Evolutionary conservation across 2,113 vertebrate genomes (phyloP).

Genomic region (Pelecanoides urinatrix): DNA sequence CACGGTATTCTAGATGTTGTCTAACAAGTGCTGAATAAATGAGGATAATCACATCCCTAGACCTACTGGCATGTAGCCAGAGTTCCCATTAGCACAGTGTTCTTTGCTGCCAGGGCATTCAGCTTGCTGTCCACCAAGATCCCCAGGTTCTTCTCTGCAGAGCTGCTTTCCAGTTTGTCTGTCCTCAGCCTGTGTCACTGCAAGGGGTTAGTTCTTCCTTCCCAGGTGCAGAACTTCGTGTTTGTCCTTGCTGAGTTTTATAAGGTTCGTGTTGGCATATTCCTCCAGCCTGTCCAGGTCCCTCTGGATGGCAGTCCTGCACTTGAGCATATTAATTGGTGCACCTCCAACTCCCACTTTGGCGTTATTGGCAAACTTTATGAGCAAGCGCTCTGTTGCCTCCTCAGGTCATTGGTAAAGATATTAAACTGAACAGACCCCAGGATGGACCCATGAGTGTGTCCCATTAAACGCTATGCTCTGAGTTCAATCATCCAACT

Average conservation of each 20-base stretch:
- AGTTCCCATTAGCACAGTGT: not conserved
- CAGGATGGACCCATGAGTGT: not conserved
- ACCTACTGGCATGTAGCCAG: not conserved
- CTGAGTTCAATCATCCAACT: not conserved
- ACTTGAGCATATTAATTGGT: not conserved
- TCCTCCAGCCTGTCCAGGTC: not conserved
- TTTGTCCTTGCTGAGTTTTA: not conserved
- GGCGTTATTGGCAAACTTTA: not conserved
- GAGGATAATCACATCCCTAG: not conserved
- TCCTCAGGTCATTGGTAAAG: not conserved
- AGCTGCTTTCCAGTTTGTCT: not conserved
- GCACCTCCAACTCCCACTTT: not conserved
- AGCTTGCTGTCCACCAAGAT: not conserved
- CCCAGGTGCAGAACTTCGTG: not conserved
- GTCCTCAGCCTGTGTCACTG: too few relatives aligned
- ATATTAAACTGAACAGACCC: not conserved
- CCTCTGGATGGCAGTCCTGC: not conserved
- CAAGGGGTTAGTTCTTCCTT: not conserved
- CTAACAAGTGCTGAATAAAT: not conserved
- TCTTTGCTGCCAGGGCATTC: not conserved
- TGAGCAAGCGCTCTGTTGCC: not conserved
- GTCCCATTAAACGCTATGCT: not conserved
- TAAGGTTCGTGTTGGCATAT: not conserved
- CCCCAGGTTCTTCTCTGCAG: not conserved
- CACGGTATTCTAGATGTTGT: not conserved